Percentiles rank a stretch among this genome's conserved stretches.
phyloP scores from a whole-genome alignment of 2,797 vertebrate species.

The Margarornis squamiger region DNA sequence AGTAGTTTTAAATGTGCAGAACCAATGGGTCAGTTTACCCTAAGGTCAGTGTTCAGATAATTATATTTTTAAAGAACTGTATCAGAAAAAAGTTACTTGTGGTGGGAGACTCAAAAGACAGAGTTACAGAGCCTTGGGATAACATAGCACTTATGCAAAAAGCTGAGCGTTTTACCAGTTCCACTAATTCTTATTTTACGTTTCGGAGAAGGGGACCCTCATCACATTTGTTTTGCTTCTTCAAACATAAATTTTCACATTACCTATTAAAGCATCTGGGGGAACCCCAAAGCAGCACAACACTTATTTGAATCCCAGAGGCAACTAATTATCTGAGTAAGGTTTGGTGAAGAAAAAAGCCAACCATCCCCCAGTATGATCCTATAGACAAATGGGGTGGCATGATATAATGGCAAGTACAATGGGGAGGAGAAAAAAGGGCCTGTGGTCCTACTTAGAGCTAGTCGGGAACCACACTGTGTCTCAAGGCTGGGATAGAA shows the following conservation, averaged over 20 bases:
- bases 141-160: neutral
- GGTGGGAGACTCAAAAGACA: neutral
- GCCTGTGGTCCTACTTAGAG: neutral
- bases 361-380: neutral
- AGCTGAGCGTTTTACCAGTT: neutral
- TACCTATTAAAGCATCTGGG: neutral
- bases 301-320: neutral
- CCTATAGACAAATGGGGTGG: neutral
- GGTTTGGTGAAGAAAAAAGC: neutral
- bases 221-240: neutral
- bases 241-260: neutral
- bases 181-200: neutral
- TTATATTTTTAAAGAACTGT: neutral
- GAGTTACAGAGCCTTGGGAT: neutral
- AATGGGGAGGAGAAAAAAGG: neutral
- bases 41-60: neutral
- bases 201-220: neutral
- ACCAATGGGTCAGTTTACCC: neutral
- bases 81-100: neutral
- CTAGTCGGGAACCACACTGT: neutral
- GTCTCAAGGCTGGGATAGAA: neutral
- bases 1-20: constrained; percentile 12
- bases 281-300: neutral
- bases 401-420: neutral
- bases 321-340: neutral